phyloP scores from a whole-genome alignment of 2,888 invertebrate species.

The Meteorus cinctellus region DNA sequence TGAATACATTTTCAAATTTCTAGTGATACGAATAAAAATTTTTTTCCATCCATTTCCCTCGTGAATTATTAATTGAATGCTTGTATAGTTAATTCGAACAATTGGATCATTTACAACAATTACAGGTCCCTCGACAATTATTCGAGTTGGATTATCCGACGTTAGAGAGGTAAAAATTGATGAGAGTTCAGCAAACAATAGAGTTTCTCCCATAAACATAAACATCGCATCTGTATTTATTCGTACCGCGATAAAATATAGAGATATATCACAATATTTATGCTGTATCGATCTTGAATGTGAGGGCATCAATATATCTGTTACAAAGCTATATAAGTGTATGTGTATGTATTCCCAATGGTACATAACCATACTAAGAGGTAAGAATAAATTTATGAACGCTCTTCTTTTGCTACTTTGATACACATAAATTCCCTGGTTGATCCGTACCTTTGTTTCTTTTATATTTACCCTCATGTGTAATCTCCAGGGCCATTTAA shows the following conservation, averaged over 20 bases:
- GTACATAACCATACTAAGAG: conserved; percentile 7
- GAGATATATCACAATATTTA: conserved; percentile 51
- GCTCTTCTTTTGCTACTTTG: conserved; percentile 5
- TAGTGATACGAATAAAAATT: too few relatives aligned
- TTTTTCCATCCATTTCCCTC: too few relatives aligned
- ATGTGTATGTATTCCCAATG: neutral
- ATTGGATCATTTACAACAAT: too few relatives aligned
- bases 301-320: conserved; percentile 9
- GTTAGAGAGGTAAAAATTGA: conserved; percentile 33
- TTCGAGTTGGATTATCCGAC: too few relatives aligned
- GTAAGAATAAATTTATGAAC: conserved; percentile 6
- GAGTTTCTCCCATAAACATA: conserved; percentile 21
- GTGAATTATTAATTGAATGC: too few relatives aligned
- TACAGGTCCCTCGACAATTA: too few relatives aligned
- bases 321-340: neutral
- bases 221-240: conserved; percentile 47
- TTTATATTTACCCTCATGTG: neutral
- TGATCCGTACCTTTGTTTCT: neutral
- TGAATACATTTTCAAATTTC: neutral
- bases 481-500: neutral
- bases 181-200: too few relatives aligned
- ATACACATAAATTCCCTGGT: conserved; percentile 9
- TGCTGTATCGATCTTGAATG: conserved; percentile 45
- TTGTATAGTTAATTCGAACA: too few relatives aligned
- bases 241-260: conserved; percentile 47